Conservation (phyloP, 2,797 vertebrate genomes). For the Spinibarbus caldwelli region DNA sequence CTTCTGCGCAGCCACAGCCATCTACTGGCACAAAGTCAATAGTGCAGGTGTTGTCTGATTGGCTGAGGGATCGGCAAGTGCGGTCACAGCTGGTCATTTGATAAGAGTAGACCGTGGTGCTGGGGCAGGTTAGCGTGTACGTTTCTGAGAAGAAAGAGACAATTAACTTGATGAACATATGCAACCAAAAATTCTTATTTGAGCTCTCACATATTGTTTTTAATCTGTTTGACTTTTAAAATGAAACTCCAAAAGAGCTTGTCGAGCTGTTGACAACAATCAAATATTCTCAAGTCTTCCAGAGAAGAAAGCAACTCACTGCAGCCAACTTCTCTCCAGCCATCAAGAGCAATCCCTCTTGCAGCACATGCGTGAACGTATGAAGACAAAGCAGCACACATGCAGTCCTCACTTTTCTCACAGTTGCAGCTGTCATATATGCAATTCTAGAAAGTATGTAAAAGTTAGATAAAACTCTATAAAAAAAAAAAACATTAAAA, state of each 20-base stretch:
- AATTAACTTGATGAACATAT: not conserved
- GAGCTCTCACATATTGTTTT: not conserved
- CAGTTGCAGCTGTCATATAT: conserved; percentile 80
- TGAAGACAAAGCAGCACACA: conserved; percentile 79
- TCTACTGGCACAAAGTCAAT: conserved; percentile 70
- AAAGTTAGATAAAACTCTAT: not conserved
- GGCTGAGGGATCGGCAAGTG: conserved; percentile 80
- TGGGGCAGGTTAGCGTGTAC: conserved; percentile 72
- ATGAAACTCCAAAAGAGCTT: not conserved
- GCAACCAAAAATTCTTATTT: not conserved
- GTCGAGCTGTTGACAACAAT: not conserved
- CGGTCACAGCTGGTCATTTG: conserved; percentile 79
- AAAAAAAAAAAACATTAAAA: not conserved
- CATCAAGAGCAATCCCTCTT: conserved; percentile 67
- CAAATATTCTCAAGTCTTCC: not conserved
- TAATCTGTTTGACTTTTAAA: not conserved
- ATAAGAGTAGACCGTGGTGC: conserved; percentile 76
- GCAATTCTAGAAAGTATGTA: conserved; percentile 69
- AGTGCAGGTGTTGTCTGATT: conserved; percentile 75
- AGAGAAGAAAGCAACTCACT: conserved; percentile 67
- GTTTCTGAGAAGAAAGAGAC: conserved; percentile 62
- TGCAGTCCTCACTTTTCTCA: conserved; percentile 77
- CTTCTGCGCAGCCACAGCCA: conserved; percentile 82
- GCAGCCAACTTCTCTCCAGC: conserved; percentile 76
- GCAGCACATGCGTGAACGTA: conserved; percentile 77